Base-by-base conservation (phyloP, 2,797 vertebrate species). In the Poeciliopsis infans region DNA sequence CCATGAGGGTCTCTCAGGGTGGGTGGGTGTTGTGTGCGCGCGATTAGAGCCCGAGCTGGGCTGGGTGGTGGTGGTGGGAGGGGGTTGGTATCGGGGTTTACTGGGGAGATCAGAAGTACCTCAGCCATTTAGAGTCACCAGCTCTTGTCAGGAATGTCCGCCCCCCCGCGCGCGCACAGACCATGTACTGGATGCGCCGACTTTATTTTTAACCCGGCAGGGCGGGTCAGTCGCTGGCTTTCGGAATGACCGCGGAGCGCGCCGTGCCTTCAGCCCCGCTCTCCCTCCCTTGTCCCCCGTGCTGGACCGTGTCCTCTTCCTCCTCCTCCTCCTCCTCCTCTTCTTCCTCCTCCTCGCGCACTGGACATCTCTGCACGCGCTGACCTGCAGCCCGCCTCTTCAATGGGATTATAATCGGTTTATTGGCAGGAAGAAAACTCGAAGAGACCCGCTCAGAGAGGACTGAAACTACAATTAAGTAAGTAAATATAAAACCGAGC, bases 131-230 rank as follows among this genome's bases (percentile, higher is more conserved):
- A 93, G 89, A 96, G 95, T 89, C 95, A 93, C 85, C 93, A 79
- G 87, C 89, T 88, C 89, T 85, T 77, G 91, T 86, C 86, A 93
- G 95, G 96, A 96, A 96, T 96, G 95, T 92, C 71, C 89, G 89
- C 91, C 88, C 92, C 92, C 86, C 88, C 81, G 90, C 91, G 91
- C 91, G 91, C 92, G 76, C 87, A 80, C 77, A 89, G 91, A 91
- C 93, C 91, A 91, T 87, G 91, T 79, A 89, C 93, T 92, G 85
- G 87, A 91, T 93, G 92, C 89, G 80, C 91, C 88, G 81, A 76
- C 91, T 92, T 95, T 96, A 96, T 96, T 96, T 96, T 96, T 96
- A 96, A 95, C 95, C 91, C 92, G 74, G 80, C 90, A 80, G 95
- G 95, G 95, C 90, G 96, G 95, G 95, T 93, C 95, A 86, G 70